Evolutionary conservation across 2,113 vertebrate genomes (phyloP).

Genomic region (Chaetura pelagica): DNA sequence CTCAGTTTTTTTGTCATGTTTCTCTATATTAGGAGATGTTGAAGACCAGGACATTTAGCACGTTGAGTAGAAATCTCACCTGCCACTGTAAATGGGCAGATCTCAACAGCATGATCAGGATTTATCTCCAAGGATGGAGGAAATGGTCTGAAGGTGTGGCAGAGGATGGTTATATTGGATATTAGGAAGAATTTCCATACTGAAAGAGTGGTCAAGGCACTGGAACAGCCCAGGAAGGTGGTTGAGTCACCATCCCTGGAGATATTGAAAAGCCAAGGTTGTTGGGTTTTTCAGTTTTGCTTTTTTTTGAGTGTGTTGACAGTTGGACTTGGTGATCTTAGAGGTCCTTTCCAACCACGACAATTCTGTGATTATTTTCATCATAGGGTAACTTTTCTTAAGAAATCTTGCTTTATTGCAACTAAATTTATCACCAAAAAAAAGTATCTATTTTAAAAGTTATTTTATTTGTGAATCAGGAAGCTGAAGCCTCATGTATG

Average conservation of each 20-base stretch:
- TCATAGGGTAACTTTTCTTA: background rate
- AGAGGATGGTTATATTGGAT: too few species aligned
- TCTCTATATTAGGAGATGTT: rapidly evolving
- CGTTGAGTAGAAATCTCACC: background rate
- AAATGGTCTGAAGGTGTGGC: too few species aligned
- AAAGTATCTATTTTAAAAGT: background rate
- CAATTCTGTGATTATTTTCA: background rate
- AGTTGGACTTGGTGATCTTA: too few species aligned
- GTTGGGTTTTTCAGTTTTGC: too few species aligned
- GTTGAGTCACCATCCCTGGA: too few species aligned
- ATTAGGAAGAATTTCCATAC: too few species aligned
- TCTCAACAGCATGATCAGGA: background rate
- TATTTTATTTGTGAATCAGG: background rate
- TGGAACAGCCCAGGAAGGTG: too few species aligned
- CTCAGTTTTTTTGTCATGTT: background rate
- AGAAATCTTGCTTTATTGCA: background rate
- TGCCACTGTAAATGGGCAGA: background rate
- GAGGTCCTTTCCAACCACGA: too few species aligned
- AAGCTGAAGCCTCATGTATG: background rate
- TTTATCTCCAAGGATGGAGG: background rate
- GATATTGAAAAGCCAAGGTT: too few species aligned
- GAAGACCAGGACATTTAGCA: background rate
- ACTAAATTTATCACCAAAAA: background rate
- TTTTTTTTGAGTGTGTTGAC: too few species aligned
- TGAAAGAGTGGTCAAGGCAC: too few species aligned